A percentile compares a stretch with the other conserved stretches of the same genome.
Evolutionary conservation across 2,888 invertebrate species (phyloP).

Genomic region (Odontocolon sp.): DNA sequence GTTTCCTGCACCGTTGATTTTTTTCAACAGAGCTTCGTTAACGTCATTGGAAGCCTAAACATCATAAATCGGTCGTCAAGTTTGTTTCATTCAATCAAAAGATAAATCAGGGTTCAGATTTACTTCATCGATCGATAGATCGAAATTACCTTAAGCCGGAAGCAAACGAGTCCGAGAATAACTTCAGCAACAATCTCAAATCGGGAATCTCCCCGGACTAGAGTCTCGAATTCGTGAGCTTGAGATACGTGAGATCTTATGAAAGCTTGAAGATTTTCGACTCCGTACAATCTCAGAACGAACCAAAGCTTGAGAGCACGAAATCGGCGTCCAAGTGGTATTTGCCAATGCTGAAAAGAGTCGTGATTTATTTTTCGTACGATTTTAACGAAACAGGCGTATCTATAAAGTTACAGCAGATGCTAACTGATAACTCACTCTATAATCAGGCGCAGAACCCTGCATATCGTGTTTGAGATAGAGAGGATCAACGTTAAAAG

Average conservation of each 20-base stretch:
- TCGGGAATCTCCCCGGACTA: constrained; percentile 88
- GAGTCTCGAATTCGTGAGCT: constrained; percentile 93
- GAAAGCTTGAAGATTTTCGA: constrained; percentile 92
- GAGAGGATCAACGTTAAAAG: constrained; percentile 98
- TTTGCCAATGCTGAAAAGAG: constrained; percentile 92
- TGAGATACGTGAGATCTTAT: constrained; percentile 93
- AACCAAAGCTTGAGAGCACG: constrained; percentile 97
- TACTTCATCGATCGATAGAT: constrained; percentile 5
- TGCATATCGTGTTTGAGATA: constrained; percentile 97
- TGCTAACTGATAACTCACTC: constrained; percentile 83
- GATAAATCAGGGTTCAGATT: background rate
- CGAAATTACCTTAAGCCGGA: constrained; percentile 88
- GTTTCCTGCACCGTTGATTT: constrained; percentile 93
- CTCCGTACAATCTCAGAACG: constrained; percentile 93
- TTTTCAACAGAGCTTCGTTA: constrained; percentile 91
- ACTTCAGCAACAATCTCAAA: constrained; percentile 96
- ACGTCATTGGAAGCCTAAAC: constrained; percentile 87
- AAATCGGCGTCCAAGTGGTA: constrained; percentile 96
- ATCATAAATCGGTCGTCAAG: constrained; percentile 5
- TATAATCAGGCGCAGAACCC: constrained; percentile 94
- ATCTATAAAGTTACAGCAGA: no score
- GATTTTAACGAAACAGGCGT: no score
- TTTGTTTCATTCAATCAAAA: background rate
- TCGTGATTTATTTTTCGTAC: no score
- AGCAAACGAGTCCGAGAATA: constrained; percentile 97